phyloP scores from a whole-genome alignment of 92 coral and sea anemone species.

The Zoanthus solanderi region DNA sequence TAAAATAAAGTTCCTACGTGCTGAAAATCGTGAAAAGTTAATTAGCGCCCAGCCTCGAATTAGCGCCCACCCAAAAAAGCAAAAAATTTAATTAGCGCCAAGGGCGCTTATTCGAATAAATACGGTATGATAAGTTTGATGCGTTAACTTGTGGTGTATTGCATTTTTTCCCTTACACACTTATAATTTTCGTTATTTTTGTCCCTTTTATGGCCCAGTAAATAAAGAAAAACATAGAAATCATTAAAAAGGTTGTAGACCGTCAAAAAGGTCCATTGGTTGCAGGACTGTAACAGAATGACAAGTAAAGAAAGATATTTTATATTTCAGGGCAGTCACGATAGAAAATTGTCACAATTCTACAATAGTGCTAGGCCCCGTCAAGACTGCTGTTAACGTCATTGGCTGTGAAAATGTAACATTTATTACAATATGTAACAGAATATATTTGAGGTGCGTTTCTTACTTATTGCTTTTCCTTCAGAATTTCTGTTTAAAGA shows the following conservation, averaged over 20 bases:
- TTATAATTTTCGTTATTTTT: no score
- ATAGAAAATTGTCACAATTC: constrained; percentile 94
- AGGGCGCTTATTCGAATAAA: no score
- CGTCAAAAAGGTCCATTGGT: neutral
- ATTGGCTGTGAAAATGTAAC: constrained; percentile 95
- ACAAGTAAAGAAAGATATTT: neutral
- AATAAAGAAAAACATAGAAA: no score
- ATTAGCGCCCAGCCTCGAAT: no score
- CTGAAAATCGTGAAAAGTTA: no score
- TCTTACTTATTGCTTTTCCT: neutral
- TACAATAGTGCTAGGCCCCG: constrained; percentile 92
- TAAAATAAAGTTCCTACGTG: no score
- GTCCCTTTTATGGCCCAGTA: no score
- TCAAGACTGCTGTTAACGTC: constrained; percentile 85
- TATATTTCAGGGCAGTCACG: constrained; percentile 83
- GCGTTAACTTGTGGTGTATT: neutral
- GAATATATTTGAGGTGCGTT: constrained; percentile 83
- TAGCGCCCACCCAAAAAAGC: no score
- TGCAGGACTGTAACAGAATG: neutral
- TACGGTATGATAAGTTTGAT: neutral
- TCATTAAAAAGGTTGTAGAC: neutral
- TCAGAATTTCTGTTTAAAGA: neutral
- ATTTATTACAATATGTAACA: constrained; percentile 80
- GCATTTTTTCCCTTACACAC: neutral
- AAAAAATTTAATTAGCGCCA: no score